phyloP scores from a whole-genome alignment of 2,113 vertebrate species.

The Pelusios castaneus region DNA sequence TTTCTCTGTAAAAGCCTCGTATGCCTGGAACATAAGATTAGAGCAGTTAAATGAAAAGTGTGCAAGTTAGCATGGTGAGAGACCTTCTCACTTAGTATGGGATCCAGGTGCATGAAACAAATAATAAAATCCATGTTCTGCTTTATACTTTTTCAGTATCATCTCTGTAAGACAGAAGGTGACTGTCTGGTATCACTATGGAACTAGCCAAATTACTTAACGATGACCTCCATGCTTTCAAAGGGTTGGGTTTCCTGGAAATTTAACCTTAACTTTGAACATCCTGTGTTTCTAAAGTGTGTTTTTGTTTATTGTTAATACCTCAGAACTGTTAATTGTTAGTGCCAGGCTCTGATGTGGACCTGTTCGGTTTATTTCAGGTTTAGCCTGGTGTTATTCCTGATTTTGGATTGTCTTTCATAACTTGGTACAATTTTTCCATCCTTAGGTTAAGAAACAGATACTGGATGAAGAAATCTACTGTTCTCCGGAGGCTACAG shows the following conservation, averaged over 20 bases:
- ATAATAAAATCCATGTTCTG: not conserved
- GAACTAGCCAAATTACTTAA: not conserved
- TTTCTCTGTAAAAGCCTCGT: not conserved
- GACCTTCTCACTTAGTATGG: not conserved
- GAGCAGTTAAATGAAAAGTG: not conserved
- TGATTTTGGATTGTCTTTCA: not conserved
- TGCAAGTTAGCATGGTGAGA: not conserved
- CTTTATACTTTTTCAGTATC: too few relatives aligned
- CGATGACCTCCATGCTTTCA: not conserved
- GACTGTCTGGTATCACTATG: not conserved
- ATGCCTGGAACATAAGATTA: not conserved
- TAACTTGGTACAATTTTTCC: not conserved
- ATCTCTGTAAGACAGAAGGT: not conserved
- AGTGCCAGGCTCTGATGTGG: constrained; percentile 47
- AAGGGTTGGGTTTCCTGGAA: not conserved
- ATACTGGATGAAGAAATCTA: constrained; percentile 95
- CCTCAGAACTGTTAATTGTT: not conserved
- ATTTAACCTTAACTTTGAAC: not conserved
- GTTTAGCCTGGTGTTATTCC: not conserved
- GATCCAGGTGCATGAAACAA: not conserved
- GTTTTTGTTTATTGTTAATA: not conserved
- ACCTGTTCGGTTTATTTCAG: constrained; percentile 36
- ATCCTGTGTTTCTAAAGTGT: constrained; percentile 28
- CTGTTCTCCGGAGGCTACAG: constrained; percentile 92
- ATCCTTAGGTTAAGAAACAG: constrained; percentile 91